A percentile compares a stretch with the other conserved stretches of the same genome.
These are phyloP conservation scores for Siphonodentalium dalli DNA, from an alignment of 2,888 invertebrate genomes.

Conservation along the genomic window DNA sequence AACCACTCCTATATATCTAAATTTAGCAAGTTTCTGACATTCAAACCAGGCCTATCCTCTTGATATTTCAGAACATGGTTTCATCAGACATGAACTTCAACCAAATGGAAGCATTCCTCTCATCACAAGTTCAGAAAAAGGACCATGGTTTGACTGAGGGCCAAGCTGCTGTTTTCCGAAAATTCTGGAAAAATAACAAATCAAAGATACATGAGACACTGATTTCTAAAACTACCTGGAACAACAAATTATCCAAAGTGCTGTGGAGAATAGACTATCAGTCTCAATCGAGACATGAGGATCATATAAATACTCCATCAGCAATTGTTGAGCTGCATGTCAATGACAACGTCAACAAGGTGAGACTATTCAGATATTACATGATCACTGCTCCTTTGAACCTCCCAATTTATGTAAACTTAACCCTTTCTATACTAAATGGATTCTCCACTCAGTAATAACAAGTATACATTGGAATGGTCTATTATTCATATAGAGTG, in stretches of 20 bases:
- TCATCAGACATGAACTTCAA: conserved; percentile 61
- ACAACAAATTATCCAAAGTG: conserved; percentile 51
- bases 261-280: conserved; percentile 63
- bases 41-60: too few species aligned
- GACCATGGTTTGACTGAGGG: conserved; percentile 58
- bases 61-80: conserved; percentile 53
- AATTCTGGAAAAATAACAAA: conserved; percentile 61
- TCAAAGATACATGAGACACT: conserved; percentile 57
- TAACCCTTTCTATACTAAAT: too few species aligned
- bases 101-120: conserved; percentile 59
- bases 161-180: conserved; percentile 53
- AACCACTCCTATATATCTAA: too few species aligned
- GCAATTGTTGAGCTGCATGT: conserved; percentile 74
- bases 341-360: conserved; percentile 63
- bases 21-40: too few species aligned
- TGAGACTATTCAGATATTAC: not conserved
- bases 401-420: too few species aligned
- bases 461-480: too few species aligned
- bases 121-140: conserved; percentile 55
- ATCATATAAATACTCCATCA: conserved; percentile 73
- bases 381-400: too few species aligned
- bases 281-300: conserved; percentile 81
- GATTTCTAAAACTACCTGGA: conserved; percentile 54
- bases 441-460: too few species aligned
- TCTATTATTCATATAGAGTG: too few species aligned